Conservation (phyloP, 1,140 invertebrate species). For the Aphis craccivora region DNA sequence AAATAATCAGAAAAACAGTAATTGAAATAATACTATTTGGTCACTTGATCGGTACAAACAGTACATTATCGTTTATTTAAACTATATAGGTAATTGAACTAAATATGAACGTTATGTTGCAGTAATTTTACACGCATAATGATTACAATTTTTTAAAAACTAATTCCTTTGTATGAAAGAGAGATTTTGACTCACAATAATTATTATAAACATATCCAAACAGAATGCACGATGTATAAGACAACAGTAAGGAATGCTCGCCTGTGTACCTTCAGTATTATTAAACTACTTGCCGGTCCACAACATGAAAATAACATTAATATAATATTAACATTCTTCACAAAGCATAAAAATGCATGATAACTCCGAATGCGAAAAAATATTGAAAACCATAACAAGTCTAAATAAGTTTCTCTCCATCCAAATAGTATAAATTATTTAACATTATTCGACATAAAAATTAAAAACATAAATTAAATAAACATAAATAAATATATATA, state of each 20-base stretch:
- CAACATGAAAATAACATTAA: not conserved
- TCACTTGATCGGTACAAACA: not conserved
- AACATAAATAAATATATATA: too few species aligned
- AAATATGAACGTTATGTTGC: not conserved
- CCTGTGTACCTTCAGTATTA: not conserved
- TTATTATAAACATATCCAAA: not conserved
- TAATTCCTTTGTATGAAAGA: not conserved
- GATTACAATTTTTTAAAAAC: not conserved
- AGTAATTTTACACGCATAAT: not conserved
- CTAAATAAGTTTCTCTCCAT: not conserved
- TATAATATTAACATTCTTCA: not conserved
- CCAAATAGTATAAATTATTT: not conserved
- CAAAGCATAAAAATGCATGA: not conserved
- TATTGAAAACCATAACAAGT: too few species aligned
- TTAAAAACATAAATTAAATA: not conserved
- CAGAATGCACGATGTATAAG: not conserved
- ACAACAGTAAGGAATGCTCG: not conserved
- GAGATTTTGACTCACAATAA: not conserved
- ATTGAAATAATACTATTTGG: not conserved
- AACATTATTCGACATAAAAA: not conserved
- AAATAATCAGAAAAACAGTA: not conserved
- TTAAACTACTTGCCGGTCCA: not conserved
- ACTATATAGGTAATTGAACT: not conserved
- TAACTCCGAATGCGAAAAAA: not conserved
- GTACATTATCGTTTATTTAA: not conserved